phyloP scores from a whole-genome alignment of 2,797 vertebrate genomes.

The Hydrocynus forskahlii region DNA sequence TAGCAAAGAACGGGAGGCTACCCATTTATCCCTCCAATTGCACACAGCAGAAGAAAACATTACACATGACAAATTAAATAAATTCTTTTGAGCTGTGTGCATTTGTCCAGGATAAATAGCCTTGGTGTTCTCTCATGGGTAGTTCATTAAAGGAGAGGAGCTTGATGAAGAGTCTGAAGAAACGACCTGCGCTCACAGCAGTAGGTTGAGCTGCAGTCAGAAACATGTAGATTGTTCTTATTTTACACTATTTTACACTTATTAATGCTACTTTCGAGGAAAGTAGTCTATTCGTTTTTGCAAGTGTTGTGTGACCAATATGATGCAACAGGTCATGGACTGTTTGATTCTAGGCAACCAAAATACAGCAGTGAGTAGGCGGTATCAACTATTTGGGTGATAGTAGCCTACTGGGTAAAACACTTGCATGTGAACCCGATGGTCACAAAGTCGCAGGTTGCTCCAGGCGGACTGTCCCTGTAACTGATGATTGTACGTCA shows the following conservation, averaged over 20 bases:
- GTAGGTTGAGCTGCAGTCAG: not conserved
- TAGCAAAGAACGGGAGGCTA: not conserved
- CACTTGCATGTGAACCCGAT: no score
- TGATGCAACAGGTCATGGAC: no score
- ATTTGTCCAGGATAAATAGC: not conserved
- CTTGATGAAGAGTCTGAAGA: not conserved
- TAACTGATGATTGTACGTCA: no score
- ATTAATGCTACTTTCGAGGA: not conserved
- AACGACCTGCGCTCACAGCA: not conserved
- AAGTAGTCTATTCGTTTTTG: no score
- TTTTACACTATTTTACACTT: not conserved
- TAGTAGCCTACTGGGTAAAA: no score
- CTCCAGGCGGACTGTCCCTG: no score
- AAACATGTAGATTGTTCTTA: not conserved
- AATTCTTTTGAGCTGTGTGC: not conserved
- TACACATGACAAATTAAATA: not conserved
- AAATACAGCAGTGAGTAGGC: no score
- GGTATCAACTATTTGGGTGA: no score
- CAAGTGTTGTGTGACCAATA: no score
- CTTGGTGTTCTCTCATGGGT: not conserved
- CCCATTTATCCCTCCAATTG: not conserved
- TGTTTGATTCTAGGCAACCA: no score
- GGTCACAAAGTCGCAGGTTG: no score
- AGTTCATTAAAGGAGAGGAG: not conserved
- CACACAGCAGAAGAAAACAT: conserved; percentile 2